A percentile compares a stretch with the other conserved stretches of the same genome.
These are phyloP conservation scores for Lacerta viridis DNA, from an alignment of 2,797 vertebrate genomes.

Conservation along the genomic window DNA sequence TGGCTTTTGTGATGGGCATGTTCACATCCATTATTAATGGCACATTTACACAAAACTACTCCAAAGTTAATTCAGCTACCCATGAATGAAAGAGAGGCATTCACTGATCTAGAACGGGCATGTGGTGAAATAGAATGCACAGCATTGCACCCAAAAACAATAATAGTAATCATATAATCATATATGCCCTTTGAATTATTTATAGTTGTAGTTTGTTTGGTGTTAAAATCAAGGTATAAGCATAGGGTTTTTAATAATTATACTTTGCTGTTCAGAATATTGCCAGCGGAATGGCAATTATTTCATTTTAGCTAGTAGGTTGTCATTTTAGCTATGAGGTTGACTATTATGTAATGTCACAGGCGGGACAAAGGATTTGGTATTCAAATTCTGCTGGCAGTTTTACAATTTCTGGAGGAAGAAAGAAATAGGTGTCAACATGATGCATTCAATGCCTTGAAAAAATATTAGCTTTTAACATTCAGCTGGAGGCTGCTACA, in stretches of 20 bases:
- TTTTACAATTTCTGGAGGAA: constrained; percentile 35
- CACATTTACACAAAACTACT: neutral
- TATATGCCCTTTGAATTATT: constrained; percentile 55
- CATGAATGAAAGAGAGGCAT: neutral
- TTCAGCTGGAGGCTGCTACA: constrained; percentile 45
- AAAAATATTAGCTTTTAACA: constrained; percentile 37
- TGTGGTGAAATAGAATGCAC: constrained; percentile 9
- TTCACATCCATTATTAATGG: neutral
- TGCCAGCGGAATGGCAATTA: constrained; percentile 39
- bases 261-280: constrained; percentile 44
- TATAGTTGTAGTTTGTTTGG: constrained; percentile 47
- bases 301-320: constrained; percentile 43
- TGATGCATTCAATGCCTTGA: constrained; percentile 49
- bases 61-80: neutral
- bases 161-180: neutral
- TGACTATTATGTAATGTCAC: constrained; percentile 48
- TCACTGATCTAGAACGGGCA: neutral
- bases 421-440: constrained; percentile 47
- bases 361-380: constrained; percentile 36
- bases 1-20: neutral
- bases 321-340: constrained; percentile 43
- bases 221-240: constrained; percentile 44
- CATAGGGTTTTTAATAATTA: constrained; percentile 67
- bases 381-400: constrained; percentile 63
- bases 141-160: accelerated